Evolutionary conservation across 2,888 invertebrate species (phyloP).

Genomic region (Tortricodes alternella): DNA sequence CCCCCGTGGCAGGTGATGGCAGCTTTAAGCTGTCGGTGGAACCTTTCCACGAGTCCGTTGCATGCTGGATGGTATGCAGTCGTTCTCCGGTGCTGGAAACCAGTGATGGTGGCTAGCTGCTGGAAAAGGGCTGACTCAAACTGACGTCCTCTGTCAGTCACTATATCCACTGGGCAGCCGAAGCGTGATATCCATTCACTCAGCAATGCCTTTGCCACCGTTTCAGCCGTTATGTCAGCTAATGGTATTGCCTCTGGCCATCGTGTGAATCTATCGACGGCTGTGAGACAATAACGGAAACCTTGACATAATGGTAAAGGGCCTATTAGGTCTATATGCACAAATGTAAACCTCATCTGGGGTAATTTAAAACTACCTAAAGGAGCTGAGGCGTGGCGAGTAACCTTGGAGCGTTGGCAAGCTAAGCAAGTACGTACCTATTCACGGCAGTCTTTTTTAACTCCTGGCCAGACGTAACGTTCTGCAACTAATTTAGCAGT

Average conservation of each 20-base stretch:
- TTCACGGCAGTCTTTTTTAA: not conserved
- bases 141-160: not conserved
- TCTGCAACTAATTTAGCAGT: conserved; percentile 39
- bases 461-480: not conserved
- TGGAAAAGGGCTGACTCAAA: not conserved
- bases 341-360: not conserved
- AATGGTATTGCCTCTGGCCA: not conserved
- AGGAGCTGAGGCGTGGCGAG: not conserved
- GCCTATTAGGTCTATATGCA: not conserved
- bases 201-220: not conserved
- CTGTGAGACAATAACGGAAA: not conserved
- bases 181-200: not conserved
- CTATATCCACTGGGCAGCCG: not conserved
- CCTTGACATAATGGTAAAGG: not conserved
- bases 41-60: too few relatives aligned
- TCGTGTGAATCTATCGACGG: too few relatives aligned
- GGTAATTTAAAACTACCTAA: not conserved
- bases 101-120: not conserved
- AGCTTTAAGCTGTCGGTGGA: too few relatives aligned
- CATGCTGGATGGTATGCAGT: too few relatives aligned
- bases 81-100: too few relatives aligned
- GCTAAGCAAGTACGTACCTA: not conserved
- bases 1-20: too few relatives aligned
- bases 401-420: not conserved
- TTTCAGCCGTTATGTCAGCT: not conserved